Conservation (phyloP, 2,888 invertebrate genomes). For the Netelia virgata region DNA sequence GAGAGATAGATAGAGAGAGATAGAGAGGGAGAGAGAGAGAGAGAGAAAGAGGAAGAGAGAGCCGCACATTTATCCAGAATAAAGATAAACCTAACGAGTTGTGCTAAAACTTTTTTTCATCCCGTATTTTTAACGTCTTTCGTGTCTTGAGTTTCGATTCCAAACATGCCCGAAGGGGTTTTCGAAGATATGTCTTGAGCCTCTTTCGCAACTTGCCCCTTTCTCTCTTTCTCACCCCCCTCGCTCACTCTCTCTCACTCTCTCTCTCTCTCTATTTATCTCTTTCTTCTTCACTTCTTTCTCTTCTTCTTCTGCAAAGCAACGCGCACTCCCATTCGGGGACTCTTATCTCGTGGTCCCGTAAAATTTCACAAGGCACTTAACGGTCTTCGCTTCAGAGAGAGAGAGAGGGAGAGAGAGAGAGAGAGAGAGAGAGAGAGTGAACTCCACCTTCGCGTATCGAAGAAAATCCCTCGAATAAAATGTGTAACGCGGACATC, state of each 20-base stretch:
- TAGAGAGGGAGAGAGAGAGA: no score
- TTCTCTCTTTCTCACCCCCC: conserved; percentile 15
- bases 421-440: conserved; percentile 3
- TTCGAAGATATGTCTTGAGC: neutral
- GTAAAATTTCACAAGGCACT: conserved; percentile 58
- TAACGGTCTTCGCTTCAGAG: conserved; percentile 51
- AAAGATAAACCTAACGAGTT: conserved; percentile 67
- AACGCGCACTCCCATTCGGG: neutral
- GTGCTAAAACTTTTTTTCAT: conserved; percentile 12
- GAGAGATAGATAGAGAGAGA: neutral
- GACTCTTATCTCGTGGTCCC: conserved; percentile 55
- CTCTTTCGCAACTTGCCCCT: neutral
- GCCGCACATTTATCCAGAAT: conserved; percentile 58
- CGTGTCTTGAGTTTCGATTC: conserved; percentile 54
- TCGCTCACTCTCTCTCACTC: neutral
- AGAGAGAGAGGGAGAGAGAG: conserved; percentile 16
- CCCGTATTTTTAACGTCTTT: conserved; percentile 28
- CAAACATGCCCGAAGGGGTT: conserved; percentile 29
- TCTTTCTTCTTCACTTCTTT: neutral
- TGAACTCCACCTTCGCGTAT: neutral
- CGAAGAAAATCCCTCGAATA: neutral
- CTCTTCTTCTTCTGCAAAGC: neutral
- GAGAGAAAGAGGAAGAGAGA: neutral
- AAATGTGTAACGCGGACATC: conserved; percentile 5
- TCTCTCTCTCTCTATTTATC: neutral